Evolutionary conservation across 2,888 invertebrate genomes (phyloP), one percentile per base, ranked within the genome.

Genomic region (Drosophila quasianomalipes): DNA sequence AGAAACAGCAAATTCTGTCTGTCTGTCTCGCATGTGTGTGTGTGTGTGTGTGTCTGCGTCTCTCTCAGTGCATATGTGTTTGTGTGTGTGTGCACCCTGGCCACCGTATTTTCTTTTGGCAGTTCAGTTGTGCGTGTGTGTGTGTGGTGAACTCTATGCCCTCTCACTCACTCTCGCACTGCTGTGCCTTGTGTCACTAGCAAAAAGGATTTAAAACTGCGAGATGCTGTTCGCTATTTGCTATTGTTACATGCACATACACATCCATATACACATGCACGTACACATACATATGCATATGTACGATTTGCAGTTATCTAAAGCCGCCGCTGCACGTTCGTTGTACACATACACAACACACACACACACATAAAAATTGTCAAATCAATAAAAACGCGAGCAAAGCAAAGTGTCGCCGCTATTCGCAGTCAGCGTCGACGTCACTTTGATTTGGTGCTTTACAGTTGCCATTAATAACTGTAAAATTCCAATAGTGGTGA

Each of bases 71-170:
- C 19, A 30, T 68, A 70, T 35, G 14, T 69, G 58, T 22, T 22
- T 68, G 71, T 72, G 58, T 76, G 67, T 76, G 63, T 78, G 63
- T 65, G 66, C 70, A 73, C 71, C 73, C 70, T 75, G 71, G 73
- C 79, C 65, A 77, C 58, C 79, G 89, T 79, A 82, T 79, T 78
- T 89, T 81, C 79, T 87, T 89, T 86, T 84, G 89, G 84, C 86
- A 78, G 79, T 83, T 85, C 35, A 16, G 54, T 35, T 22, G 47
- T 37, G 61, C 75, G 62, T 62, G 54, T 75, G 64, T 79, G 53
- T 57, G 64, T 78, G 59, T 64, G 74, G 74, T 79, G 79, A 79
- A 85, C 83, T 81, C 78, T 75, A 63, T 74, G 73, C 76, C 76
- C 72, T 71, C 61, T 68, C 77, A 41, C 55, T 60, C 74, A 37